Conservation (phyloP, 2,113 vertebrate species). For the Ivindomyrus marchei region DNA sequence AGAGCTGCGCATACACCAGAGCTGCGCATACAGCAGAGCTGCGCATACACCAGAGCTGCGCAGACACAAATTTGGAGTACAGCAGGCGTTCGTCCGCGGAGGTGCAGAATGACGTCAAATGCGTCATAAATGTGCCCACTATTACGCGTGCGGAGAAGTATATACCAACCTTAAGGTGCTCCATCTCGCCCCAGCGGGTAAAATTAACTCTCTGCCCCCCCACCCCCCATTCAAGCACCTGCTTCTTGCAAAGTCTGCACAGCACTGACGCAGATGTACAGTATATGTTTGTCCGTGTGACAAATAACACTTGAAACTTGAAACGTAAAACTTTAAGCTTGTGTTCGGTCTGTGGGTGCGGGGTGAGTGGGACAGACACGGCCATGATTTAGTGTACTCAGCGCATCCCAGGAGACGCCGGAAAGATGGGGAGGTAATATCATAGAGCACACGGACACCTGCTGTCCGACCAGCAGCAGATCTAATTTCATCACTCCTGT, state of each 20-base stretch:
- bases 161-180: not conserved
- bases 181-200: not conserved
- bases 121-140: too few species aligned
- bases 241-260: not conserved
- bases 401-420: constrained; percentile 55
- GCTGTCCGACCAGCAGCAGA: constrained; percentile 49
- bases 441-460: constrained; percentile 57
- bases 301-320: not conserved
- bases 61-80: too few species aligned
- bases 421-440: constrained; percentile 60
- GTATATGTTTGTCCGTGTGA: not conserved
- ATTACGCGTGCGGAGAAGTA: too few species aligned
- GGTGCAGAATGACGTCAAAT: too few species aligned
- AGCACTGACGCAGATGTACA: not conserved
- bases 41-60: too few species aligned
- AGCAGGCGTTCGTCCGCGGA: too few species aligned
- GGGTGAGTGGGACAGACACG: constrained; percentile 52
- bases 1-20: too few species aligned
- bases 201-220: not conserved
- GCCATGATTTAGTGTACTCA: constrained; percentile 69
- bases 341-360: constrained; percentile 33
- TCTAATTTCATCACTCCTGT: constrained; percentile 62
- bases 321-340: not conserved
- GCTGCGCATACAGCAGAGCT: too few species aligned
- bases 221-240: not conserved